phyloP scores from a whole-genome alignment of 2,888 invertebrate species.

The Hydrotaea cyrtoneurina region DNA sequence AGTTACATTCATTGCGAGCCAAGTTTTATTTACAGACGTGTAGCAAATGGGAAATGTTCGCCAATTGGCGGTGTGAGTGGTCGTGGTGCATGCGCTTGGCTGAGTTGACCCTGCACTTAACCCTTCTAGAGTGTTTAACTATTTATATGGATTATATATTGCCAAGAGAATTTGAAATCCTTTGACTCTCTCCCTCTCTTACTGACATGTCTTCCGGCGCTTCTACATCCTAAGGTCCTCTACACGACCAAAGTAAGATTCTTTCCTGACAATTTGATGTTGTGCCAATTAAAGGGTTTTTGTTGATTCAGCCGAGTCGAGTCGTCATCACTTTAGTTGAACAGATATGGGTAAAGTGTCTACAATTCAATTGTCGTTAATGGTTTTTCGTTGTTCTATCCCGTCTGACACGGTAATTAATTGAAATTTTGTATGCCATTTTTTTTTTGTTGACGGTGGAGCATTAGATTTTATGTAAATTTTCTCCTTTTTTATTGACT shows the following conservation, averaged over 20 bases:
- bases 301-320: neutral
- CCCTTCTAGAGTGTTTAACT: conserved; percentile 50
- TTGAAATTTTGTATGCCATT: conserved; percentile 11
- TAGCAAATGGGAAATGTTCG: neutral
- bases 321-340: neutral
- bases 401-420: neutral
- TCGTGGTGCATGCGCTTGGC: neutral
- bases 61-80: neutral
- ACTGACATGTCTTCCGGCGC: neutral
- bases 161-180: neutral
- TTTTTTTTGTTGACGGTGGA: too few species aligned
- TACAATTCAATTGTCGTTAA: conserved; percentile 20
- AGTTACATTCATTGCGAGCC: neutral
- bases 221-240: neutral
- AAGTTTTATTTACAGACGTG: neutral
- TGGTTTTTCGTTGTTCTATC: conserved; percentile 21
- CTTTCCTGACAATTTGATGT: neutral
- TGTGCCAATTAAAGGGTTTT: neutral
- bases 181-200: neutral
- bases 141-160: conserved; percentile 43
- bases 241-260: neutral
- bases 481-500: neutral
- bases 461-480: conserved; percentile 26
- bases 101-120: conserved; percentile 62
- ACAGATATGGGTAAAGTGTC: neutral